phyloP scores from a whole-genome alignment of 2,113 vertebrate genomes.

The Cyprinodon brontotheroides region DNA sequence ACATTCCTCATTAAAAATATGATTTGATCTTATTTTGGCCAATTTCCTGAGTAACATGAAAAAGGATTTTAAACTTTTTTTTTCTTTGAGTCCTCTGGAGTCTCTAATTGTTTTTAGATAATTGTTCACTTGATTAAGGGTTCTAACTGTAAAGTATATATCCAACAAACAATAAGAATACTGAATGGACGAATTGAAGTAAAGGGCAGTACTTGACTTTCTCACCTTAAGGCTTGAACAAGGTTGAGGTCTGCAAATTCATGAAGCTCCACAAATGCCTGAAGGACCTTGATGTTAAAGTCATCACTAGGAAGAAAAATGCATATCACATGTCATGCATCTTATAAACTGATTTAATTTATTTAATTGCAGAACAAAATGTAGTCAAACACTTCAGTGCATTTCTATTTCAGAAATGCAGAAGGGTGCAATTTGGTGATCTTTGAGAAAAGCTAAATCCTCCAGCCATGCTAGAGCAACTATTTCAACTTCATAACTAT shows the following conservation, averaged over 20 bases:
- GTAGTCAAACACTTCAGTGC: constrained; percentile 1
- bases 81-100: no score
- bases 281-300: constrained; percentile 97
- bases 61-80: no score
- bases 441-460: constrained; percentile 10
- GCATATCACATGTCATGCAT: constrained; percentile 16
- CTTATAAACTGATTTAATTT: constrained; percentile 18
- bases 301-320: constrained; percentile 84
- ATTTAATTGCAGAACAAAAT: neutral
- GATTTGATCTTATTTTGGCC: no score
- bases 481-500: constrained; percentile 18
- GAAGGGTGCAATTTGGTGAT: constrained; percentile 2
- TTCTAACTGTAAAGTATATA: neutral
- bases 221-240: constrained; percentile 96
- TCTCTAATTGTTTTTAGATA: no score
- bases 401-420: neutral
- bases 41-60: no score
- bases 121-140: neutral
- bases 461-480: neutral
- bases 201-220: neutral
- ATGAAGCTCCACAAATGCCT: constrained; percentile 98
- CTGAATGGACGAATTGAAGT: neutral
- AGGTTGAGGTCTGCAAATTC: constrained; percentile 99
- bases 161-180: neutral
- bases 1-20: no score